Conservation (phyloP, 1,140 invertebrate species). For the Galleria mellonella region DNA sequence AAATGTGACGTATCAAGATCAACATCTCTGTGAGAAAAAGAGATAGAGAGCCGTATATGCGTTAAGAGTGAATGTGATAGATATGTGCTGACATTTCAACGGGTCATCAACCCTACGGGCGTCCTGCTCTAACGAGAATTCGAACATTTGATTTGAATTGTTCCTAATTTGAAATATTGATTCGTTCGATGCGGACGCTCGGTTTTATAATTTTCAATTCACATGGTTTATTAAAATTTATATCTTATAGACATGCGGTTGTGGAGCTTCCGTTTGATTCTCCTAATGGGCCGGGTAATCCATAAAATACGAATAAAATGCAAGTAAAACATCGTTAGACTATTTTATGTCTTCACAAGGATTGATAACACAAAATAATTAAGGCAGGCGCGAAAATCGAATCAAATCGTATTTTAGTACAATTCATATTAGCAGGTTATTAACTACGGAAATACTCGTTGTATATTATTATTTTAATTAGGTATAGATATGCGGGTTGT, state of each 20-base stretch:
- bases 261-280: slow-evolving; percentile 56
- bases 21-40: slow-evolving; percentile 58
- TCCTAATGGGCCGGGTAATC: slow-evolving; percentile 42
- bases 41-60: slow-evolving; percentile 33
- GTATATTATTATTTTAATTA: background rate
- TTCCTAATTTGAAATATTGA: slow-evolving; percentile 67
- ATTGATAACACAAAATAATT: slow-evolving; percentile 36
- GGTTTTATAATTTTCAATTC: slow-evolving; percentile 31
- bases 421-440: slow-evolving; percentile 26
- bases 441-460: slow-evolving; percentile 18
- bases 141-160: slow-evolving; percentile 71
- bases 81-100: slow-evolving; percentile 65
- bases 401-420: slow-evolving; percentile 17
- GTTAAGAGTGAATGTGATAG: slow-evolving; percentile 40
- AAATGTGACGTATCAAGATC: slow-evolving; percentile 74
- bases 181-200: slow-evolving; percentile 33
- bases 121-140: slow-evolving; percentile 71
- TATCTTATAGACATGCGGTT: slow-evolving; percentile 34
- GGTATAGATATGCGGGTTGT: too few species aligned
- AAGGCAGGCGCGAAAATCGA: slow-evolving; percentile 14
- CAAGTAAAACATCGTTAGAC: slow-evolving; percentile 40
- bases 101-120: slow-evolving; percentile 70
- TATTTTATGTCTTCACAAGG: slow-evolving; percentile 52
- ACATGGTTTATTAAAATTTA: slow-evolving; percentile 54
- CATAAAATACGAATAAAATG: slow-evolving; percentile 42